Conservation (phyloP, 2,888 invertebrate species). For the Sisyra terminalis region DNA sequence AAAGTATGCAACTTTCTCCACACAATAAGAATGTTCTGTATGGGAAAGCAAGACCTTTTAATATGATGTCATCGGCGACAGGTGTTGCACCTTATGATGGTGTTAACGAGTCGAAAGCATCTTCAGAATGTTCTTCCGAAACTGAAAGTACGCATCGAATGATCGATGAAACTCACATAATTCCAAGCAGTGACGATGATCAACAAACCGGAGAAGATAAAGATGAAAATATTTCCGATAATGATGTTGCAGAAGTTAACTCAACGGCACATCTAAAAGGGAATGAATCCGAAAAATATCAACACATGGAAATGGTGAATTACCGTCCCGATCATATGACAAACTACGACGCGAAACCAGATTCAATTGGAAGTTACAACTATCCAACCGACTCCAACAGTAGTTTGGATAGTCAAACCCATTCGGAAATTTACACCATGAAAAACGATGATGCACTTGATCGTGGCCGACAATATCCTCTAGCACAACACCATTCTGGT, state of each 20-base stretch:
- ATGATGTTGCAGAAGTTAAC: neutral
- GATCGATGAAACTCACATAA: slow-evolving; percentile 13
- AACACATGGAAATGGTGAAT: too few species aligned
- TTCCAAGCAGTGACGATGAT: slow-evolving; percentile 16
- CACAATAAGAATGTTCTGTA: slow-evolving; percentile 7
- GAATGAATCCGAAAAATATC: neutral
- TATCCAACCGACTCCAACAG: too few species aligned
- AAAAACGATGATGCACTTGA: too few species aligned
- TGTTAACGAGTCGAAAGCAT: neutral
- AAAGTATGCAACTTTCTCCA: slow-evolving; percentile 17
- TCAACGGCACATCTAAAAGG: neutral
- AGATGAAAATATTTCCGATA: slow-evolving; percentile 1
- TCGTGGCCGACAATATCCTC: neutral
- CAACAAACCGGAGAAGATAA: slow-evolving; percentile 3
- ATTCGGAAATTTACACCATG: too few species aligned
- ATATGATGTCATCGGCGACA: slow-evolving; percentile 3
- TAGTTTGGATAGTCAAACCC: too few species aligned
- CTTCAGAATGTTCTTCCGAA: neutral
- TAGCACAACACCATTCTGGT: neutral
- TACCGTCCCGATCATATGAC: too few species aligned
- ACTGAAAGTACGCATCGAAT: neutral
- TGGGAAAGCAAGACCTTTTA: slow-evolving; percentile 11
- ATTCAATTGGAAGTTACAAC: too few species aligned
- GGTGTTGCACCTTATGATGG: slow-evolving; percentile 7
- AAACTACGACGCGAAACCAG: too few species aligned